These are phyloP conservation scores for Pseudomyrmex pallidus DNA, from an alignment of 1,140 invertebrate genomes.

Conservation along the genomic window DNA sequence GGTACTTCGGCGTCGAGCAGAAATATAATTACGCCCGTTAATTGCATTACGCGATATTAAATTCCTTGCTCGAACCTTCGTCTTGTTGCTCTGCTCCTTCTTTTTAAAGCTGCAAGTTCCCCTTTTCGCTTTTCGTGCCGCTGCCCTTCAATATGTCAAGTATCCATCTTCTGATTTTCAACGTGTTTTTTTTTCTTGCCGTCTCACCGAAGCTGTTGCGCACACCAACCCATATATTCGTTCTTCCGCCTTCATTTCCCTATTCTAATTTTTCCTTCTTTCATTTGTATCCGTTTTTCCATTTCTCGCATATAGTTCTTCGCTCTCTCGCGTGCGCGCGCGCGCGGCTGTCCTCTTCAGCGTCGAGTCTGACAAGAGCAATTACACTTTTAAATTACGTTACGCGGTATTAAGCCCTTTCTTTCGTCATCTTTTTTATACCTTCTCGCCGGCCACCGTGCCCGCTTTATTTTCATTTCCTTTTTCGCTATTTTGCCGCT, in stretches of 20 bases:
- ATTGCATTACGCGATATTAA: constrained; percentile 57
- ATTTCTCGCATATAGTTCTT: constrained; percentile 39
- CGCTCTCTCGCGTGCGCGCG: constrained; percentile 18
- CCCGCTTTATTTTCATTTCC: constrained; percentile 45
- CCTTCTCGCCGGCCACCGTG: constrained; percentile 54
- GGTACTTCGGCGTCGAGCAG: constrained; percentile 3
- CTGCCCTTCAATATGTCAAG: constrained; percentile 68
- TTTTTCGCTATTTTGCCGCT: constrained; percentile 50
- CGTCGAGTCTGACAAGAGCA: constrained; percentile 82
- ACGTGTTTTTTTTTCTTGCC: constrained; percentile 40
- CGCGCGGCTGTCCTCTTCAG: constrained; percentile 70
- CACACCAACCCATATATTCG: constrained; percentile 34
- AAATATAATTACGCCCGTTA: constrained; percentile 43
- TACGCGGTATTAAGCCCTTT: constrained; percentile 85
- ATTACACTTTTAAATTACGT: constrained; percentile 86
- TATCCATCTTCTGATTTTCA: constrained; percentile 63
- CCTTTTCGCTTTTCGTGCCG: constrained; percentile 8
- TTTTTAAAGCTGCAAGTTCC: constrained; percentile 52
- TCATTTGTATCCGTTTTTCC: constrained; percentile 55
- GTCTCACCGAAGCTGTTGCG: constrained; percentile 56
- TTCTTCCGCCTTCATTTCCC: constrained; percentile 48
- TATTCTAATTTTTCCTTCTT: constrained; percentile 59
- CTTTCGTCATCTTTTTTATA: constrained; percentile 76
- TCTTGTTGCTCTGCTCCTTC: constrained; percentile 69
- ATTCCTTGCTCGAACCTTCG: constrained; percentile 49